A percentile compares a stretch with the other conserved stretches of the same genome.
These are phyloP conservation scores for Cottus gobio DNA, from an alignment of 2,113 vertebrate genomes.

Conservation along the genomic window DNA sequence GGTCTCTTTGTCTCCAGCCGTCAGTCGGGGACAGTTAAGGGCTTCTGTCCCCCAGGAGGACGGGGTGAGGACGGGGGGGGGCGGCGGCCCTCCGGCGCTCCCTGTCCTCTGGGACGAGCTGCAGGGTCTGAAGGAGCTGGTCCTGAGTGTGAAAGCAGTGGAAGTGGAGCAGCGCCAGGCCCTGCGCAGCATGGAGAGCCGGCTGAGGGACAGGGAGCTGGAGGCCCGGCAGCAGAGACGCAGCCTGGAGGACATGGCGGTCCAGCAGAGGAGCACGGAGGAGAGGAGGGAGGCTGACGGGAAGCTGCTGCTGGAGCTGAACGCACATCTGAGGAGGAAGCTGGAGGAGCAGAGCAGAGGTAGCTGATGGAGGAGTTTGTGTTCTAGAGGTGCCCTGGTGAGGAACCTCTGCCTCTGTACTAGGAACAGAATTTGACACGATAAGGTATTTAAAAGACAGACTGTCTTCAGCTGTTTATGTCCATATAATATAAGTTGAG, in stretches of 20 bases:
- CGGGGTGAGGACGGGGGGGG: too few species aligned
- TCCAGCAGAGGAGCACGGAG: background rate
- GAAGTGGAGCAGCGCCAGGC: slow-evolving; percentile 55
- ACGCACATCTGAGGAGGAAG: slow-evolving; percentile 22
- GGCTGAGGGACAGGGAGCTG: slow-evolving; percentile 58
- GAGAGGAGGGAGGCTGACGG: slow-evolving; percentile 11
- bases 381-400: too few species aligned
- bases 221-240: slow-evolving; percentile 27
- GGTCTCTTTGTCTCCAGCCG: background rate
- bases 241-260: slow-evolving; percentile 27
- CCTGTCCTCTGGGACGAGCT: slow-evolving; percentile 65
- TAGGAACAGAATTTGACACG: too few species aligned
- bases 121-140: slow-evolving; percentile 62
- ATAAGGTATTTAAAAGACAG: too few species aligned
- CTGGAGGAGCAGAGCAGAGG: slow-evolving; percentile 48
- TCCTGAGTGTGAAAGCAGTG: slow-evolving; percentile 55
- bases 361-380: background rate
- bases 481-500: too few species aligned
- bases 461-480: too few species aligned
- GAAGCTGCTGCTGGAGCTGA: slow-evolving; percentile 28
- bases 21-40: background rate
- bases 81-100: background rate
- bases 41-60: background rate
- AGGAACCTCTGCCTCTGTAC: too few species aligned
- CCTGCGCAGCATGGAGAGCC: slow-evolving; percentile 62